Evolutionary conservation across 2,888 invertebrate genomes (phyloP).

Genomic region (Drosophila tanythrix): DNA sequence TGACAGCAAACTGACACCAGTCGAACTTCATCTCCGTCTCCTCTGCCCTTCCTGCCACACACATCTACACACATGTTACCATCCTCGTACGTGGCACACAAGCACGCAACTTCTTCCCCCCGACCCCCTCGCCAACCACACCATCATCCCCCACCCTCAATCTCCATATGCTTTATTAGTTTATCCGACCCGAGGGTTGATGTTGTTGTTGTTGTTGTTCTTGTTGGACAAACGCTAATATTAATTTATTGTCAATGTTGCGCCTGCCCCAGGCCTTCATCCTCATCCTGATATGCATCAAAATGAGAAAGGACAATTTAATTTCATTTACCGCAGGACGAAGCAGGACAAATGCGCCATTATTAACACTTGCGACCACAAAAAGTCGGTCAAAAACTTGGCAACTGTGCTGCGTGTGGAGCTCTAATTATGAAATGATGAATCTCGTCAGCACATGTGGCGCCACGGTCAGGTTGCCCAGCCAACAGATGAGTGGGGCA

Average conservation of each 20-base stretch:
- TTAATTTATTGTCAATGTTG: slow-evolving; percentile 74
- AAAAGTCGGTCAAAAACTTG: slow-evolving; percentile 70
- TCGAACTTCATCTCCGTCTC: slow-evolving; percentile 47
- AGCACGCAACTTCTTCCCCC: slow-evolving; percentile 3
- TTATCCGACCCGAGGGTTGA: slow-evolving; percentile 53
- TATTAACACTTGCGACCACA: slow-evolving; percentile 78
- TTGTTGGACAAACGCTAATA: slow-evolving; percentile 60
- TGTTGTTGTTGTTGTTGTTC: slow-evolving; percentile 27
- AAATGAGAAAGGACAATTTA: slow-evolving; percentile 80
- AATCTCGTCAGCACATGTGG: slow-evolving; percentile 63
- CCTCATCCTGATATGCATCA: slow-evolving; percentile 61
- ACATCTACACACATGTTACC: slow-evolving; percentile 49
- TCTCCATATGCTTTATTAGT: slow-evolving; percentile 75
- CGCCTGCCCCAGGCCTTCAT: slow-evolving; percentile 14
- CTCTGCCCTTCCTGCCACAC: slow-evolving; percentile 3
- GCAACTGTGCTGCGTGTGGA: slow-evolving; percentile 35
- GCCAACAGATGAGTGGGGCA: neutral
- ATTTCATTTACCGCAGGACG: slow-evolving; percentile 66
- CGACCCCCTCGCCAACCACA: neutral
- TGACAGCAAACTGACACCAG: slow-evolving; percentile 76
- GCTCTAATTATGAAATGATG: slow-evolving; percentile 81
- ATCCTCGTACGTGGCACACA: slow-evolving; percentile 41
- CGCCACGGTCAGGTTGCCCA: slow-evolving; percentile 26
- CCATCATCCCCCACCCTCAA: slow-evolving; percentile 1
- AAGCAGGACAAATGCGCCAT: slow-evolving; percentile 58